These are phyloP conservation scores for Amazona finschi DNA, from an alignment of 2,797 vertebrate genomes.

Conservation along the genomic window DNA sequence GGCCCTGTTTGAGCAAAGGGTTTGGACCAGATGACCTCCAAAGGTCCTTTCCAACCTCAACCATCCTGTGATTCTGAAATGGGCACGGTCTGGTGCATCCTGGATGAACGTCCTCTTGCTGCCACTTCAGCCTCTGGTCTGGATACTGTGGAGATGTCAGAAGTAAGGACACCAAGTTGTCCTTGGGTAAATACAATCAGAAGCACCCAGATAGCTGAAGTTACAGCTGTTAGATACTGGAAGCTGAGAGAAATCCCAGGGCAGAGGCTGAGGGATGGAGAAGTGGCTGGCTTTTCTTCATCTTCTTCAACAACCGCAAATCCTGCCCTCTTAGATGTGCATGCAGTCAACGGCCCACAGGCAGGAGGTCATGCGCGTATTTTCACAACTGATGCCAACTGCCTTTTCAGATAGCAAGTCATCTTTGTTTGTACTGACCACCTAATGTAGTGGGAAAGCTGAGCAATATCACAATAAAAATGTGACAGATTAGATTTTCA, in stretches of 20 bases:
- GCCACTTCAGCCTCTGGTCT: background rate
- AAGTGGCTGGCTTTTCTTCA: background rate
- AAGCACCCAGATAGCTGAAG: background rate
- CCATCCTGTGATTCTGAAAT: background rate
- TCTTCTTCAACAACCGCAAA: background rate
- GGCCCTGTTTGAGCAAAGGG: background rate
- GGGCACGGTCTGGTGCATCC: background rate
- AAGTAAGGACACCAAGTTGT: background rate
- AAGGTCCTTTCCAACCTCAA: background rate
- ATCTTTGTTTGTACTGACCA: background rate
- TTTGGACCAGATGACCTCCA: background rate
- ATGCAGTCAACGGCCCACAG: background rate
- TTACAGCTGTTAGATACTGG: background rate
- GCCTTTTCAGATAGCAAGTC: background rate
- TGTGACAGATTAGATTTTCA: background rate
- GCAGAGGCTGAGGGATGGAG: background rate
- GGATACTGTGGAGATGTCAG: background rate
- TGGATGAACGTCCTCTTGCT: background rate
- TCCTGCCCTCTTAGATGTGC: background rate
- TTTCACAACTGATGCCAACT: background rate
- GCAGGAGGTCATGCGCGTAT: rapidly evolving
- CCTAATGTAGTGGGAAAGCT: background rate
- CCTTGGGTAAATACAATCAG: rapidly evolving
- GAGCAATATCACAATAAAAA: background rate
- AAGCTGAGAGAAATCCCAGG: background rate